phyloP scores from a whole-genome alignment of 2,113 vertebrate species.

The Corythaeola cristata region DNA sequence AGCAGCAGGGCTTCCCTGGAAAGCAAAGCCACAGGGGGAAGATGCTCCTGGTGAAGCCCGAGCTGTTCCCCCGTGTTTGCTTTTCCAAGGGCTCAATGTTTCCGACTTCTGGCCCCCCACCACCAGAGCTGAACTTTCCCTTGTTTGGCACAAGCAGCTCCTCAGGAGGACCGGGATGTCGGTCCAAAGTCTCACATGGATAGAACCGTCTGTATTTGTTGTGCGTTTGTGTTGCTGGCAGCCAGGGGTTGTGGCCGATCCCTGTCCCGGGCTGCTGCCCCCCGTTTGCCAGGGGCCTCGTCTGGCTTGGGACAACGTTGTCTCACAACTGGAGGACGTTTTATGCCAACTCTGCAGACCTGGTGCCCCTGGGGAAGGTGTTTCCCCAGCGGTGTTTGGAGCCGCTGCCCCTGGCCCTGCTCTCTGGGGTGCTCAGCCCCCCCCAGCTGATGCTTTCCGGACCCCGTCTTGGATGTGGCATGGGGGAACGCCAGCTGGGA shows the following conservation, averaged over 20 bases:
- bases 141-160: background rate
- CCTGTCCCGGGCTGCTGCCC: accelerated
- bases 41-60: background rate
- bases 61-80: background rate
- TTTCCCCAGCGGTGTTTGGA: background rate
- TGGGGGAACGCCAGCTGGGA: background rate
- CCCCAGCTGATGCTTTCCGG: background rate
- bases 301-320: background rate
- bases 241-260: background rate
- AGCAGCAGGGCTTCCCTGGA: background rate
- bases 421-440: background rate
- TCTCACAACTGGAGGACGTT: background rate
- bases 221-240: background rate
- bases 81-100: background rate
- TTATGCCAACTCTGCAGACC: background rate
- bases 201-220: background rate
- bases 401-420: accelerated
- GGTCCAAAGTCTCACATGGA: background rate
- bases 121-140: background rate
- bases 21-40: background rate
- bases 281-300: background rate
- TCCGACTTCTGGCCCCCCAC: background rate
- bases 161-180: background rate
- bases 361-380: background rate
- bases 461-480: background rate